phyloP scores from a whole-genome alignment of 2,888 invertebrate species.

The Cyrtodaria siliqua region DNA sequence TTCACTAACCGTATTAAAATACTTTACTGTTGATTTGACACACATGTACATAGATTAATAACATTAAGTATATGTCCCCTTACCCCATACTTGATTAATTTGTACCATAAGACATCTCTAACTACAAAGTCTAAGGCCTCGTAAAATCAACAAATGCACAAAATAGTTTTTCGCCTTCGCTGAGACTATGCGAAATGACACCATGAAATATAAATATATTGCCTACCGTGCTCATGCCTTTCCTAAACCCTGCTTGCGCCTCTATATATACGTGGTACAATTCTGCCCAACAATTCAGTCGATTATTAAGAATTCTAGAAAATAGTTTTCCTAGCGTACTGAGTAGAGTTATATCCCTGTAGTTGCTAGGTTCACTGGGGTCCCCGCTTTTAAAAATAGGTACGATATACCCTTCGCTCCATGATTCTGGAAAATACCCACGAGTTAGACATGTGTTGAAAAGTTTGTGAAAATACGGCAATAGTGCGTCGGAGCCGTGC shows the following conservation, averaged over 20 bases:
- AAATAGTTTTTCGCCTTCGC: background rate
- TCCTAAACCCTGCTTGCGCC: slow-evolving; percentile 36
- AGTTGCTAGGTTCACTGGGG: slow-evolving; percentile 23
- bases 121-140: slow-evolving; percentile 7
- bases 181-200: background rate
- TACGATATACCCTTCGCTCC: slow-evolving; percentile 28
- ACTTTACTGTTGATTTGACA: slow-evolving; percentile 2
- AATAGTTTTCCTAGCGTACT: slow-evolving; percentile 26
- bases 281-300: slow-evolving; percentile 16
- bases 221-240: slow-evolving; percentile 14
- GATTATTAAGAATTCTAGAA: slow-evolving; percentile 20
- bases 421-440: slow-evolving; percentile 1
- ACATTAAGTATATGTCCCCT: background rate
- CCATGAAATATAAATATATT: too few species aligned
- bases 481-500: background rate
- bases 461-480: slow-evolving; percentile 7
- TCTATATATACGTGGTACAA: slow-evolving; percentile 14
- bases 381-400: slow-evolving; percentile 32
- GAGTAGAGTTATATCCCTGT: slow-evolving; percentile 32
- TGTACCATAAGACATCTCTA: slow-evolving; percentile 3
- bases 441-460: slow-evolving; percentile 26
- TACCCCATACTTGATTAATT: background rate
- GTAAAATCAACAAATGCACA: slow-evolving; percentile 1
- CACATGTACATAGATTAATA: slow-evolving; percentile 1
- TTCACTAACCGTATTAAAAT: background rate